Evolutionary conservation across 2,888 invertebrate species (phyloP), one percentile per base, ranked within the genome.

Genomic region (Odontocerum albicorne): DNA sequence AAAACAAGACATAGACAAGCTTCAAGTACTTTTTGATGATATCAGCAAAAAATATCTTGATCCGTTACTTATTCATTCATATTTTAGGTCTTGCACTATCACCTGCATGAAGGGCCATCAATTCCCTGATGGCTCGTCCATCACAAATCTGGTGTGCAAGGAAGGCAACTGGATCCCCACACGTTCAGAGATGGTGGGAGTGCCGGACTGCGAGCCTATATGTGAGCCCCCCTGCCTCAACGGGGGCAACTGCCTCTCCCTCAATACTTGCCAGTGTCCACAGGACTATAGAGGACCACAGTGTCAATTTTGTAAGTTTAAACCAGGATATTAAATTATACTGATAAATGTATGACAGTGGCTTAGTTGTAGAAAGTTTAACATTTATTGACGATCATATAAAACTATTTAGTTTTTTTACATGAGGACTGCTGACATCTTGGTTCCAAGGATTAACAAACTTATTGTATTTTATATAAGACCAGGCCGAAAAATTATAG

Each of bases 221-320:
- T 81, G 72, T 63, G 64, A 63, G 46, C 91, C 90, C 0, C 79
- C 85, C 0, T 95, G 94, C 66, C 68, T 79, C 56, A 91, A 94
- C 66, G 91, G 88, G 0, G 94, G 94, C 0, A 79, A 81, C n/a
- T 95, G 94, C 67, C 72, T 91, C 0, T 79, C 87, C 0, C 80
- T 85, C 7, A 87, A 92, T 66, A 77, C 82, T 2, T 95, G 94
- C 63, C 85, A 88, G 62, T 95, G 94, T 66, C 84, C 90, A 0
- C 75, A 81, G 60, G 81, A 82, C 2, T 88, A 77, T 64, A 79
- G 83, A 57, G 89, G 89, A n/a, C 77, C 84, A 0, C 83, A 84
- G 64, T 90, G 88, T 64, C 87, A 89, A 72, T 88, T 85, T 65
- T 63, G 78, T 77, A 57, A 74, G 74, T 66, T 15, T 15, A 16